Evolutionary conservation across 2,113 vertebrate species (phyloP).

Genomic region (Entomyzon cyanotis): DNA sequence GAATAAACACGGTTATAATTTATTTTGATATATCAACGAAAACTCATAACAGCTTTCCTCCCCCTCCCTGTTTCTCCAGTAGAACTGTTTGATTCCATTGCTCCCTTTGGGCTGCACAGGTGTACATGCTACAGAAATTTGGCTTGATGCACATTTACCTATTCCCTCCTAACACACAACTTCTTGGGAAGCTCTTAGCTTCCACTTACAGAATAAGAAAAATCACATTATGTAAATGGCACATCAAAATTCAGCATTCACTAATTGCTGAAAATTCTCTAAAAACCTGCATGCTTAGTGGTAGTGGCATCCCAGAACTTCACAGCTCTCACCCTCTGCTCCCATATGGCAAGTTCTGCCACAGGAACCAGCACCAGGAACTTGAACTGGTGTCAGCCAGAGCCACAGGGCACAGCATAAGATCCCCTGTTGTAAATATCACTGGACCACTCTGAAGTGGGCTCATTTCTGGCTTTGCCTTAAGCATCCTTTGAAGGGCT

Average conservation of each 20-base stretch:
- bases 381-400: background rate
- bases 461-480: conserved; percentile 62
- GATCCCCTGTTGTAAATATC: conserved; percentile 43
- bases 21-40: background rate
- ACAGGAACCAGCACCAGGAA: background rate
- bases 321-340: background rate
- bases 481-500: conserved; percentile 58
- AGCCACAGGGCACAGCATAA: conserved; percentile 1
- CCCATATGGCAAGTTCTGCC: background rate
- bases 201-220: background rate
- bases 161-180: background rate
- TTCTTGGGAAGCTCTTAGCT: conserved; percentile 14
- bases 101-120: background rate
- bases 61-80: background rate
- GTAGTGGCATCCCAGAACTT: background rate
- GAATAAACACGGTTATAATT: background rate
- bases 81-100: background rate
- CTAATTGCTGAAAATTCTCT: conserved; percentile 9
- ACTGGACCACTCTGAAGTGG: conserved; percentile 36
- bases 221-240: conserved; percentile 26
- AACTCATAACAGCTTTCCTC: background rate
- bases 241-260: conserved; percentile 38
- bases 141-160: background rate
- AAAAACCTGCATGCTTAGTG: background rate
- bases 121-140: background rate